phyloP scores from a whole-genome alignment of 2,888 invertebrate genomes.

The Cantharis flavilabris region DNA sequence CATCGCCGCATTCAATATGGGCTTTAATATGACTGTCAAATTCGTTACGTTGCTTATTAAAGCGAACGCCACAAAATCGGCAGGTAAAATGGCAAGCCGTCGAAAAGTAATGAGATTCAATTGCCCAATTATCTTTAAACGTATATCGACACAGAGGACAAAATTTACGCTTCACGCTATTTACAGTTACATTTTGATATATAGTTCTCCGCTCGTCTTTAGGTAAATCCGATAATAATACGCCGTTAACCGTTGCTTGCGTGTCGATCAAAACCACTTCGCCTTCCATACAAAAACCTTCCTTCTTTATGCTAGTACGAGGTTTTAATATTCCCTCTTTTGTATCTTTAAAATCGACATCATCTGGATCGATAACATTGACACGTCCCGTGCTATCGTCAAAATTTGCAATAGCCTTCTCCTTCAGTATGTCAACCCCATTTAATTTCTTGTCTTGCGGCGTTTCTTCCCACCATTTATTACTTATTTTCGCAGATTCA shows the following conservation, averaged over 20 bases:
- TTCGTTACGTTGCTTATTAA: conserved; percentile 50
- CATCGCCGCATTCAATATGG: conserved; percentile 45
- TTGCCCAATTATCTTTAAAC: conserved; percentile 56
- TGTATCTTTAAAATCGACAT: conserved; percentile 15
- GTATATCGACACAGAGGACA: conserved; percentile 53
- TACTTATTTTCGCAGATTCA: conserved; percentile 45
- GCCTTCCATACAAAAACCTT: conserved; percentile 26
- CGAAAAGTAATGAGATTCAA: conserved; percentile 54
- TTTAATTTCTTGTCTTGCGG: not conserved
- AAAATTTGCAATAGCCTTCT: conserved; percentile 13
- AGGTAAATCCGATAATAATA: conserved; percentile 47
- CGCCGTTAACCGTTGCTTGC: conserved; percentile 47
- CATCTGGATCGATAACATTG: conserved; percentile 32
- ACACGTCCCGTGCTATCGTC: conserved; percentile 28
- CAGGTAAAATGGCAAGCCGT: conserved; percentile 53
- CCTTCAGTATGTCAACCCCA: not conserved
- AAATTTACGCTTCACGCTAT: conserved; percentile 48
- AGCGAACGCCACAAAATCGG: conserved; percentile 52
- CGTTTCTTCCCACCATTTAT: conserved; percentile 46
- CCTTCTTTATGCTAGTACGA: not conserved
- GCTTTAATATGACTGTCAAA: conserved; percentile 48
- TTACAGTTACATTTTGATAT: conserved; percentile 50
- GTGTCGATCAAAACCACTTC: conserved; percentile 37
- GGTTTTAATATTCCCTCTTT: conserved; percentile 29
- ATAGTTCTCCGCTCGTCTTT: conserved; percentile 51